Evolutionary conservation across 2,888 invertebrate genomes (phyloP), one percentile per base, ranked within the genome.

Genomic region (Trissolcus brochymenae): DNA sequence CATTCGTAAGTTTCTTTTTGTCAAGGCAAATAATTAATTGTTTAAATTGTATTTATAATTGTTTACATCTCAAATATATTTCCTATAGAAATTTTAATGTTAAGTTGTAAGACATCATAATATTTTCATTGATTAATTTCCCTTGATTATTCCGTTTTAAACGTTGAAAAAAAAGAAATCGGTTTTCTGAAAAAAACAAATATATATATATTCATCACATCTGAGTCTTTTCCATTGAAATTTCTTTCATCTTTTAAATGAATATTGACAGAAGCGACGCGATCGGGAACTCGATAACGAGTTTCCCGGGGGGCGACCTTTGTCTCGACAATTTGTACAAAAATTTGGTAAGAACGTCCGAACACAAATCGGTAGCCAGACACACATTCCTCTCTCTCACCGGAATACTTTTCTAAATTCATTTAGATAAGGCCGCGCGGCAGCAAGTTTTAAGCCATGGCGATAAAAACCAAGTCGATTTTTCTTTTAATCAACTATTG

Each of bases 351-450:
- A 43, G 70, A 71, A 77, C 72, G 62, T 59, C 43, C 35, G 80
- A 82, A 80, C 81, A 81, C 79, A 79, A 77, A 75, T 79, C 84
- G 78, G 84, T 85, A 84, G 82, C 84, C 83, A 77, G 83, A 84
- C 84, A 82, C 79, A 80, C 81, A 86, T 87, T 84, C 84, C 82
- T 83, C 82, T 35, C 35, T 35, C 35, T 79, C 83, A 68, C 49
- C 81, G 72, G 59, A 82, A 82, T 84, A 82, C 85, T 86, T 85
- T 85, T 81, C 82, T 81, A 86, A 85, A 87, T 86, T 86, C 82
- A 81, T 83, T 86, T 83, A 86, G 86, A 85, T 85, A 84, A 79
- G 78, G 62, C 59, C 60, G 25, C 78, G 65, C 62, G 70, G 50
- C 25, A 62, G 40, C 55, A 61, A 9, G 25, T 62, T 68, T 51